These are phyloP conservation scores for Mus minutoides DNA, from an alignment of 2,797 vertebrate species.

Conservation along the genomic window DNA sequence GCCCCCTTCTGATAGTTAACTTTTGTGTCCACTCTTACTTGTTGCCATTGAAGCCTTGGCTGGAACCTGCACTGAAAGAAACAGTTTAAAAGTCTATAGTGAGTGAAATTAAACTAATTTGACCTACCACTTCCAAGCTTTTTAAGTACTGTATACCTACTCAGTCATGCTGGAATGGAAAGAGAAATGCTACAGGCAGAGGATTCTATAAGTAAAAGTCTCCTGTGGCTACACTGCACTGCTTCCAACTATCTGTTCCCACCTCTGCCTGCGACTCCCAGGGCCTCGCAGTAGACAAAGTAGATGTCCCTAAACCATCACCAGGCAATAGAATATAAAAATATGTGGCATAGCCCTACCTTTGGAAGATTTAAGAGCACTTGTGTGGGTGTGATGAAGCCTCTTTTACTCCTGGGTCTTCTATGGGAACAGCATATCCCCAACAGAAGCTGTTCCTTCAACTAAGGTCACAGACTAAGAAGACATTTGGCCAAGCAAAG, in stretches of 20 bases:
- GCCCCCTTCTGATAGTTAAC: constrained; percentile 47
- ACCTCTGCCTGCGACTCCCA: constrained; percentile 29
- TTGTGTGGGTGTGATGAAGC: neutral
- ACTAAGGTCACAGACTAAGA: constrained; percentile 43
- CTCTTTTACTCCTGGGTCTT: constrained; percentile 19
- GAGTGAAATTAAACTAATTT: constrained; percentile 46
- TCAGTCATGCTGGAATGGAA: constrained; percentile 30
- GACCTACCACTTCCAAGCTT: neutral
- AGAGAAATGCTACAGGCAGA: neutral
- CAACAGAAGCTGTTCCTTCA: constrained; percentile 21
- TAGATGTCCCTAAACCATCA: constrained; percentile 22
- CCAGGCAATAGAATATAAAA: constrained; percentile 24
- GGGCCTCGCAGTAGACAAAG: neutral
- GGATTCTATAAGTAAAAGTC: constrained; percentile 4
- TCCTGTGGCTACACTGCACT: neutral
- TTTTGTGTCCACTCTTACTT: constrained; percentile 17
- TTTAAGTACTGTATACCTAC: neutral
- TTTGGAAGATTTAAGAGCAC: constrained; percentile 57
- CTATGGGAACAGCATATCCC: constrained; percentile 33
- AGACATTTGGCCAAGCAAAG: constrained; percentile 51
- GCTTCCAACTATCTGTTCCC: constrained; percentile 14
- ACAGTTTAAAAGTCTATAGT: constrained; percentile 12
- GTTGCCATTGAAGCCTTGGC: neutral
- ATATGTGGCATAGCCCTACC: neutral
- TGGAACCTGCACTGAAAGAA: constrained; percentile 36